Percentiles rank a stretch among this genome's conserved stretches.
These are phyloP conservation scores for Hydrozoanthus tunicans DNA, from an alignment of 64 coral and sea anemone genomes.

Conservation along the genomic window DNA sequence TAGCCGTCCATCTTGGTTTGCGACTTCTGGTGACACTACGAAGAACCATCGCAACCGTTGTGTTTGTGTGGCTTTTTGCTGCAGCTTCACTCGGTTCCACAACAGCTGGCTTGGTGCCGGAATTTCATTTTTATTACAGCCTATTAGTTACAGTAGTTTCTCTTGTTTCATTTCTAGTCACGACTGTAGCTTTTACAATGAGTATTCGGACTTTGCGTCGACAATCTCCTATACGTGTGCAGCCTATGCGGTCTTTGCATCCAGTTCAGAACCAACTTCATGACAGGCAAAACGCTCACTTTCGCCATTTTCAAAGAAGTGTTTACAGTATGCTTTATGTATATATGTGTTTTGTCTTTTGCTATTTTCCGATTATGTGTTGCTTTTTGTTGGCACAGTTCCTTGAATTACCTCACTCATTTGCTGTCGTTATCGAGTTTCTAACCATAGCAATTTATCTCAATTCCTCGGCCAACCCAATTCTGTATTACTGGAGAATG, in stretches of 20 bases:
- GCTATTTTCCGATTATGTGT: background rate
- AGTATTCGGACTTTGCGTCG: background rate
- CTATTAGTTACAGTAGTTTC: background rate
- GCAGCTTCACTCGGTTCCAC: background rate
- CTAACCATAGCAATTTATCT: background rate
- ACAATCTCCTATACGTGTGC: background rate
- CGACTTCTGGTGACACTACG: background rate
- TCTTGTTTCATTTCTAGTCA: background rate
- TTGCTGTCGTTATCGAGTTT: background rate
- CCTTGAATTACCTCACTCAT: background rate
- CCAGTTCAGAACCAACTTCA: background rate
- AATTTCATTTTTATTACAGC: background rate
- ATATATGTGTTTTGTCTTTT: background rate
- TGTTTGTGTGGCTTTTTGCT: slow-evolving; percentile 7
- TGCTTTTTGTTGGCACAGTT: background rate
- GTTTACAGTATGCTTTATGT: slow-evolving; percentile 36
- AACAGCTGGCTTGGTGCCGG: background rate
- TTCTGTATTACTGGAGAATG: slow-evolving; percentile 23
- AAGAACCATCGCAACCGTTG: background rate
- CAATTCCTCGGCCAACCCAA: background rate
- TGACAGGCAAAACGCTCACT: background rate
- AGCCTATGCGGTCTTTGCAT: background rate
- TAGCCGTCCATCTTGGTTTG: background rate
- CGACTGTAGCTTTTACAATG: background rate
- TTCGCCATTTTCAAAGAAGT: slow-evolving; percentile 2